These are phyloP conservation scores for Dryocosmus kuriphilus DNA, from an alignment of 2,888 invertebrate genomes.

Conservation along the genomic window DNA sequence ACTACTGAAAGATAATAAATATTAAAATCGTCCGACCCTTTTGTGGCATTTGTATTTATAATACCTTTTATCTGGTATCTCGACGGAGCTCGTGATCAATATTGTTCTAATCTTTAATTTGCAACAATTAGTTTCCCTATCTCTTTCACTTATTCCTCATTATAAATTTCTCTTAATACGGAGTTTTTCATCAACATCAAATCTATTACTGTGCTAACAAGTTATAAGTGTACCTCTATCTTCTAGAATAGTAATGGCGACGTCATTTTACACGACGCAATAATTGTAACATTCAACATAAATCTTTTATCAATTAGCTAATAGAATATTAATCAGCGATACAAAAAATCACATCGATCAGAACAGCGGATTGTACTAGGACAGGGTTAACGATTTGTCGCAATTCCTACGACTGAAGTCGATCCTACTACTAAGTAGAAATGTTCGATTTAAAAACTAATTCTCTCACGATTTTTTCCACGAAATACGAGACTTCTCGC, in stretches of 20 bases:
- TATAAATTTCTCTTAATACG: slow-evolving; percentile 54
- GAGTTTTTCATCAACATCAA: slow-evolving; percentile 57
- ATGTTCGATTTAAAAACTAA: slow-evolving; percentile 16
- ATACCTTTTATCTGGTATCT: no score
- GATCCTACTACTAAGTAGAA: slow-evolving; percentile 17
- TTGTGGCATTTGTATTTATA: not conserved
- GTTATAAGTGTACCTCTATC: slow-evolving; percentile 51
- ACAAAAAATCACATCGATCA: slow-evolving; percentile 68
- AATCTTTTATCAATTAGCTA: slow-evolving; percentile 54
- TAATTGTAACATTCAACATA: slow-evolving; percentile 62
- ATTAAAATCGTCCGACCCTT: not conserved
- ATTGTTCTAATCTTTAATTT: slow-evolving; percentile 59
- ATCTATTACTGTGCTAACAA: slow-evolving; percentile 55
- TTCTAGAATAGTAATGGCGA: slow-evolving; percentile 61
- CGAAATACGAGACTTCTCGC: slow-evolving; percentile 31
- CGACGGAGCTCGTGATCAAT: not conserved
- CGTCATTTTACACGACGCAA: slow-evolving; percentile 60
- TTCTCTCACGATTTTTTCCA: slow-evolving; percentile 10
- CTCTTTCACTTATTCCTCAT: slow-evolving; percentile 26
- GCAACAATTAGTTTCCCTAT: slow-evolving; percentile 57
- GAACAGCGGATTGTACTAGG: slow-evolving; percentile 61
- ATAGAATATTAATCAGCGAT: slow-evolving; percentile 66
- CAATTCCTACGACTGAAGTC: slow-evolving; percentile 31
- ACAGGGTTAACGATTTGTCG: slow-evolving; percentile 35
- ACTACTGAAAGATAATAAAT: not conserved